Base-by-base conservation (phyloP, 2,888 invertebrate species). In the Zaprionus lineosus region DNA sequence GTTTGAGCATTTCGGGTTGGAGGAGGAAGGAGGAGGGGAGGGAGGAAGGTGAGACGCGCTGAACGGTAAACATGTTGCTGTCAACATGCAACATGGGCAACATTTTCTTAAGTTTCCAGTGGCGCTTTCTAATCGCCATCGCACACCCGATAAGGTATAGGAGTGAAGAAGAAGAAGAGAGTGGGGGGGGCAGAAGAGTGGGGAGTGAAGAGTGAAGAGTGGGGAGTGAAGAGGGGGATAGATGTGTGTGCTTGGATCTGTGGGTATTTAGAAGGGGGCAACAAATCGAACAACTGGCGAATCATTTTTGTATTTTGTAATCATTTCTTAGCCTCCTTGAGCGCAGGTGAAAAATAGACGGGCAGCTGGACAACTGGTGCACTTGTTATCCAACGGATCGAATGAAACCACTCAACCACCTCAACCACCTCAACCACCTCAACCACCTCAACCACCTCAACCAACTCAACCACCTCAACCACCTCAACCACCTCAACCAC, bases 31-130 rank as follows among this genome's bases (percentile, higher is more conserved):
- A n/a, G 9, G n/a, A 11, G 11, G 16, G 31, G 16, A n/a, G 12
- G 9, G 19, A 0, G 9, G 19, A 11, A 9, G 6, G 7, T 12
- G 24, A 18, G 8, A n/a, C n/a, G n/a, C 24, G 40, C 21, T 19
- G 55, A 82, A 67, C 78, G 78, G 75, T 83, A 73, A 81, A 75
- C 75, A 81, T 74, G 79, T 78, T 74, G 79, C 67, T 83, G 86
- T 78, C 79, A 84, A 67, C 72, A 63, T 59, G 53, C 64, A 58
- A 47, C 63, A 65, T 57, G 58, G 52, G 57, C 62, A 57, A 65
- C 66, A 61, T 37, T 39, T 55, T 39, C 48, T 26, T 41, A 48
- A 46, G 55, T n/a, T 41, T 29, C 47, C 56, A 34, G 24, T 50
- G 50, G 66, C 73, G 68, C 68, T 69, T 72, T 69, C 68, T 69